Evolutionary conservation across 92 coral and sea anemone genomes (phyloP).

Genomic region (Bergia puertoricense): DNA sequence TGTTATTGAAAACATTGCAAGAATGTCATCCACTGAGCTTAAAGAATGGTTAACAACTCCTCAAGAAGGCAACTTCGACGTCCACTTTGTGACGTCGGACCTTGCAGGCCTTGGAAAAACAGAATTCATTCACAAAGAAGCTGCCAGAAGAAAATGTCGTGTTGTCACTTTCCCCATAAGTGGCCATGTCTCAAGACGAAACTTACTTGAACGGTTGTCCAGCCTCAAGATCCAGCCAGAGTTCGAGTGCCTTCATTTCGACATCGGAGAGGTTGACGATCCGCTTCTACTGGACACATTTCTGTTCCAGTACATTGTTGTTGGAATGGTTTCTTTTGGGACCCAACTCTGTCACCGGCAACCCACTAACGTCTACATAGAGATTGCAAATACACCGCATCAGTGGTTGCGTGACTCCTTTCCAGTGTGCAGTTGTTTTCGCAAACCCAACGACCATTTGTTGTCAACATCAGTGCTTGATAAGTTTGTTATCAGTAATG

Average conservation of each 20-base stretch:
- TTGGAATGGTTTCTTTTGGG: constrained; percentile 46
- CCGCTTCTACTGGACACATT: constrained; percentile 38
- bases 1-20: neutral
- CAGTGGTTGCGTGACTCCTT: constrained; percentile 38
- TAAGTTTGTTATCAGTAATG: constrained; percentile 35
- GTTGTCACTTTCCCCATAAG: constrained; percentile 36
- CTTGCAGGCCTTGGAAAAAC: constrained; percentile 53
- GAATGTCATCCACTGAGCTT: constrained; percentile 3
- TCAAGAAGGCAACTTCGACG: constrained; percentile 4
- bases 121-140: constrained; percentile 27
- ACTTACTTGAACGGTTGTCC: constrained; percentile 34
- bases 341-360: constrained; percentile 36
- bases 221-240: constrained; percentile 21
- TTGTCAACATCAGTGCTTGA: neutral
- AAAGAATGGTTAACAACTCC: neutral
- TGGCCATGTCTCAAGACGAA: constrained; percentile 20
- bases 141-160: neutral
- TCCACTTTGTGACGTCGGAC: constrained; percentile 41
- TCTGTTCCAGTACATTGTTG: constrained; percentile 30
- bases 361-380: constrained; percentile 37
- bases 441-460: constrained; percentile 20
- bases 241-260: constrained; percentile 40
- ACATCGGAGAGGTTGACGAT: constrained; percentile 41
- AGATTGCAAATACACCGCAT: constrained; percentile 41
- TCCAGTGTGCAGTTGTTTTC: constrained; percentile 29